phyloP scores from a whole-genome alignment of 2,113 vertebrate species.

The Balaeniceps rex region DNA sequence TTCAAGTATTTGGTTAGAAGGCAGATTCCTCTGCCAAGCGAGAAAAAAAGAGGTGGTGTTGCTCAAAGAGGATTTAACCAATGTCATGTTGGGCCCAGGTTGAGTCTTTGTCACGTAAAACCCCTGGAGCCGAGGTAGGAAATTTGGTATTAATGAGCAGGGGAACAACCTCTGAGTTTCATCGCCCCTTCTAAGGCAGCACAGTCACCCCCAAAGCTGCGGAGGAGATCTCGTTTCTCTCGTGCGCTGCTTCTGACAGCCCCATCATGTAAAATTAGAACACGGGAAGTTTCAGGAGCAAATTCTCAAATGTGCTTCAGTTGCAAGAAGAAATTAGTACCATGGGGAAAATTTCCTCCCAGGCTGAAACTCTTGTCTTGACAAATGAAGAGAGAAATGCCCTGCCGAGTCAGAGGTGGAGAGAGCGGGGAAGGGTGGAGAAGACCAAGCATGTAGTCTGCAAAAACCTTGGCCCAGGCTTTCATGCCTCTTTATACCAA shows the following conservation, averaged over 20 bases:
- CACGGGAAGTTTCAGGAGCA: constrained; percentile 60
- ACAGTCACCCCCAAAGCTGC: not conserved
- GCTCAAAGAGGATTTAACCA: not conserved
- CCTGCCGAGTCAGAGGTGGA: not conserved
- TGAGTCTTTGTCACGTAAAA: not conserved
- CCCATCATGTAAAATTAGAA: constrained; percentile 51
- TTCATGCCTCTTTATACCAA: not conserved
- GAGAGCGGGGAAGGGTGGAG: not conserved
- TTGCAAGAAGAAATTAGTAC: constrained; percentile 51
- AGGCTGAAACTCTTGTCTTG: constrained; percentile 1
- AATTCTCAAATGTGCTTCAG: constrained; percentile 17
- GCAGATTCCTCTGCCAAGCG: not conserved
- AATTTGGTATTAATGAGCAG: not conserved
- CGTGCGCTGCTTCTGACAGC: not conserved
- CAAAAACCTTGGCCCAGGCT: not conserved
- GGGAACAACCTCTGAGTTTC: not conserved
- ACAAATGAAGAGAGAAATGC: not conserved
- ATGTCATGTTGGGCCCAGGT: not conserved
- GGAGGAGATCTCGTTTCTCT: not conserved
- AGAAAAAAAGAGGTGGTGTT: not conserved
- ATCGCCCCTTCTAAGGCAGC: not conserved
- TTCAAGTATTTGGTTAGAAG: not conserved
- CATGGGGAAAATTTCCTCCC: constrained; percentile 57
- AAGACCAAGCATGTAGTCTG: not conserved
- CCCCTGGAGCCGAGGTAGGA: not conserved